Base-by-base conservation (phyloP, 2,888 invertebrate species). In the Meta bourneti region DNA sequence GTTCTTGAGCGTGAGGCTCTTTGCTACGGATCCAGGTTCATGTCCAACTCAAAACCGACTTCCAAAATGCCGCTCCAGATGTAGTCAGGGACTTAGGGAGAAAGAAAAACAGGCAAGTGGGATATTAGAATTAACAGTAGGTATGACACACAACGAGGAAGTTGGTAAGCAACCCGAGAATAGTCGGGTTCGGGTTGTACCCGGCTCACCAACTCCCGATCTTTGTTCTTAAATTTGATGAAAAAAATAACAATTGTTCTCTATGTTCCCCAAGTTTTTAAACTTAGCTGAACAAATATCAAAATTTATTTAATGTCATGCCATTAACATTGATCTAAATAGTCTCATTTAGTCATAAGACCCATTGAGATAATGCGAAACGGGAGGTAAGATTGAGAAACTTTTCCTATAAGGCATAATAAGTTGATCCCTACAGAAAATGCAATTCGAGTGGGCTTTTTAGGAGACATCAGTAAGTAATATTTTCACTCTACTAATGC, bases 51-150 rank as follows among this genome's bases (percentile, higher is more conserved):
- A 72, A 71, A 83, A 74, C 69, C 85, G 70, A 48, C 81, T 71
- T 54, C 82, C 54, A 71, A 89, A 77, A 77, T 81, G 80, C 79
- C 54, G 71, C 71, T 79, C 51, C 80, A 19, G 88, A 80, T 74
- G 79, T 90, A 89, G 75, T 83, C 84, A 75, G 82, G 79, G 82
- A 71, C 20, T n/a, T 80, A 80, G 52, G 77, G 77, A 91, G 91
- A 86, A 69, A 61, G 70, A 69, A 16, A 61, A 19, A 86, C 75
- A 91, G 82, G 52, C 87, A 87, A 78, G 87, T 83, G 91, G 91
- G 91, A 83, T 80, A 71, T 54, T 75, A 69, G 79, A 86, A 69
- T n/a, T 81, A 72, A 80, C 84, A 90, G 78, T 78, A 84, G 85
- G 85, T 90, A 90, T 90, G 80, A 90, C 81, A 69, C 51, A 72